Evolutionary conservation across 1,140 invertebrate genomes (phyloP), one percentile per base, ranked within the genome.

Genomic region (fruit fly (Drosophila melanogaster)): DNA sequence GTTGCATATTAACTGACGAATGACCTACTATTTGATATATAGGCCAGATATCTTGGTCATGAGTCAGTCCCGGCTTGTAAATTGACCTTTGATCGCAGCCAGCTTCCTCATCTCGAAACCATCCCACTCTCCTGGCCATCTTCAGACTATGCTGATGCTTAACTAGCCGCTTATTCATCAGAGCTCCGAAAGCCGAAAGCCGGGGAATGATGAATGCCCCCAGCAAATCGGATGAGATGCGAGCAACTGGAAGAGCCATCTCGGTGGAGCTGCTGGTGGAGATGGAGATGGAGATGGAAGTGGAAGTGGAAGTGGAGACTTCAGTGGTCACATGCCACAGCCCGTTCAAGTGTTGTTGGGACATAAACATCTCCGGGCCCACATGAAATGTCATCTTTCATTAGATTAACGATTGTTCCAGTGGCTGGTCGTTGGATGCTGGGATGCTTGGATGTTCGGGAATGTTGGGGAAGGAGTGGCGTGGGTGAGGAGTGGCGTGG

Each of bases 391-490:
- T 89, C 83, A 87, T 87, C 79, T 87, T 87, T 87, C 83, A 87
- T 87, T 87, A 87, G 83, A 87, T 87, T 87, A 87, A 87, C 83
- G 83, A 87, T 87, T 87, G 79, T 69, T 56, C 49, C 49, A 43
- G 50, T 33, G n/a, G 12, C 11, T 24, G 62, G 41, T 30, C 7
- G 30, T 30, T 30, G 7, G 30, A 30, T 30, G 30, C 6, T 30
- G 1, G 26, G 26, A 30, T 30, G 26, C 0, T 30, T 2, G 26
- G 1, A 30, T 30, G 14, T 8, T 24, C 0, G 19, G 22, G 19
- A 22, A 6, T 7, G 44, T 4, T 37, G 19, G 19, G 19, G 19
- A 19, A 19, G 1, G n/a, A n/a, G n/a, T n/a, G n/a, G n/a, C n/a
- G n/a, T n/a, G n/a, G 19, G 19, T 22, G 19, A 22, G 19, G 19